Percentiles rank a stretch among this genome's conserved stretches.
Evolutionary conservation across 1,140 invertebrate species (phyloP).

Genomic region (Tribolium castaneum): DNA sequence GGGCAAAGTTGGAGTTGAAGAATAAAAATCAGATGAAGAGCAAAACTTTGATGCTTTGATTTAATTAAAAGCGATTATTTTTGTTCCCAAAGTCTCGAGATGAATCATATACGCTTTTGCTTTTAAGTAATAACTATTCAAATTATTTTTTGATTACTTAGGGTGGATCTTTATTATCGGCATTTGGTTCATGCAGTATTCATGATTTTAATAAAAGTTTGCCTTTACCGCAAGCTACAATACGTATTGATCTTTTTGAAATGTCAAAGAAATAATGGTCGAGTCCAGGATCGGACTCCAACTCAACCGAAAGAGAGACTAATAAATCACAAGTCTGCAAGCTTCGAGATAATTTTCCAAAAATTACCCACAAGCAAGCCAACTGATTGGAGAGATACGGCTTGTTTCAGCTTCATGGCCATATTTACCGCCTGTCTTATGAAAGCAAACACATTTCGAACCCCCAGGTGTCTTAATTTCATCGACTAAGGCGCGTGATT

Average conservation of each 20-base stretch:
- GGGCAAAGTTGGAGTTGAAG: background rate
- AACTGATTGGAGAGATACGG: background rate
- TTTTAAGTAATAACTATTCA: no score
- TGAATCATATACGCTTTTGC: no score
- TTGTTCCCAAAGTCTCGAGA: no score
- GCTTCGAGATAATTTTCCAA: slow-evolving; percentile 3
- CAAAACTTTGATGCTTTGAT: no score
- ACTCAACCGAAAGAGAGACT: background rate
- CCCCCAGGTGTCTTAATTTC: slow-evolving; percentile 15
- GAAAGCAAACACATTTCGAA: background rate
- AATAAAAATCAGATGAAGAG: no score
- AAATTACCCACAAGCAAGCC: background rate
- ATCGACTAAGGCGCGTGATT: background rate
- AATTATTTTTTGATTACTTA: background rate
- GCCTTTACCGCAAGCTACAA: background rate
- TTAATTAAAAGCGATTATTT: no score
- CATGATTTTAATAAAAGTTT: slow-evolving; percentile 34
- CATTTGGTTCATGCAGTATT: slow-evolving; percentile 1
- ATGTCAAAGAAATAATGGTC: slow-evolving; percentile 17
- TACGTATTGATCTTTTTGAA: slow-evolving; percentile 8
- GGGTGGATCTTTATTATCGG: background rate
- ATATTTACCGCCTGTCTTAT: slow-evolving; percentile 15
- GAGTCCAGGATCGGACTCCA: background rate
- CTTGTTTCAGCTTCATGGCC: slow-evolving; percentile 4
- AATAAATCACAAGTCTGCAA: background rate